Evolutionary conservation across 1,140 invertebrate genomes (phyloP), one percentile per base, ranked within the genome.

Genomic region (Achroia grisella): DNA sequence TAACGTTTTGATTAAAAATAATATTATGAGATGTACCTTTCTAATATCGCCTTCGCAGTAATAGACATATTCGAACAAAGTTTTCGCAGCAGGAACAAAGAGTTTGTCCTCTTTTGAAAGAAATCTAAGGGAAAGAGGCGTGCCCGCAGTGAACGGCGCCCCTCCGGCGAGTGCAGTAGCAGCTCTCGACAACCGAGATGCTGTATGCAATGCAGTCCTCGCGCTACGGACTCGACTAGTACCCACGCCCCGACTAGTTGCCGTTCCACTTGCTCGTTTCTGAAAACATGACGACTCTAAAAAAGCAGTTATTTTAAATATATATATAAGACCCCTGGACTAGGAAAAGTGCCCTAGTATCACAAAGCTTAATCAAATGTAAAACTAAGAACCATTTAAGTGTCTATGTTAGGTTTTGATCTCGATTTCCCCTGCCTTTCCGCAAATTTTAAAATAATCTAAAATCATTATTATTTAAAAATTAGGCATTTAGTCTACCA

Each of bases 1-100:
- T n/a, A n/a, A n/a, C n/a, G n/a, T n/a, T n/a, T n/a, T n/a, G n/a
- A n/a, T n/a, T 2, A 15, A 39, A 40, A 40, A 29, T 23, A 30
- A 4, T 5, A 39, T 39, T 17, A 23, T 1, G 1, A 9, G n/a
- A 15, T 15, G 14, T 17, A 32, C 77, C 72, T 84, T 84, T 23
- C 80, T 63, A n/a, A 81, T 53, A 46, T 82, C 74, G 4, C 76
- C 71, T 63, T 84, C 80, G 35, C 77, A 80, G 33, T 84, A 82
- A 30, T 62, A 84, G 1, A 82, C 61, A 39, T 84, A 84, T 54
- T 84, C 80, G 46, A 82, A 84, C 23, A 84, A 50, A 1, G 69
- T 80, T 61, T 84, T 84, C 2, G 77, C 65, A 1, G 71, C 70
- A 10, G 80, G 63, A 6, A 58, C 28, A 50, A 84, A 84, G 1